phyloP scores from a whole-genome alignment of 2,888 invertebrate species.

The Acrocera orbiculus region DNA sequence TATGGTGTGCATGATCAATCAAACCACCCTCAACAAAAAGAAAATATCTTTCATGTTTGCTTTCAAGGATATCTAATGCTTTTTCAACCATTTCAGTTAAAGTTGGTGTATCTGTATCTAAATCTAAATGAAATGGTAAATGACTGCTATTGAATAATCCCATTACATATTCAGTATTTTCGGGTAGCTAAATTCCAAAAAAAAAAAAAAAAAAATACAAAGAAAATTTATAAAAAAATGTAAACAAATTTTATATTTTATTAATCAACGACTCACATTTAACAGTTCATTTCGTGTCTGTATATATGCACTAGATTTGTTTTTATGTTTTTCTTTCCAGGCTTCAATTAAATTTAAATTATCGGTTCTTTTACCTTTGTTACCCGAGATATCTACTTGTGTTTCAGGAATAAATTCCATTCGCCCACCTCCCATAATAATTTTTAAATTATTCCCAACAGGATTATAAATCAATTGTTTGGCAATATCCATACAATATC shows the following conservation, averaged over 20 bases:
- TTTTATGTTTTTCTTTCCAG: conserved; percentile 38
- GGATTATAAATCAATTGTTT: conserved; percentile 44
- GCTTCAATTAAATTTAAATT: conserved; percentile 45
- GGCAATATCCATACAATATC: conserved; percentile 52
- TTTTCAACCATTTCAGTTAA: conserved; percentile 56
- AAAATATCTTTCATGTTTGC: conserved; percentile 48
- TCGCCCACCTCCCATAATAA: conserved; percentile 62
- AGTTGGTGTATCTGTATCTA: conserved; percentile 38
- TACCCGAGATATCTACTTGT: conserved; percentile 34
- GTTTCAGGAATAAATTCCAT: conserved; percentile 43
- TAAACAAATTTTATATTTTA: neutral
- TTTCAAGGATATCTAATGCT: conserved; percentile 48
- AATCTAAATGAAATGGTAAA: conserved; percentile 53
- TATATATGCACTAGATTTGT: conserved; percentile 35
- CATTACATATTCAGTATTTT: conserved; percentile 44
- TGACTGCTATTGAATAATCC: conserved; percentile 52
- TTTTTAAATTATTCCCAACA: conserved; percentile 53
- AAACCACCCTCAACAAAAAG: conserved; percentile 57
- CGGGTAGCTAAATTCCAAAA: conserved; percentile 18
- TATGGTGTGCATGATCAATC: conserved; percentile 67
- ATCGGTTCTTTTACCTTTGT: conserved; percentile 38
- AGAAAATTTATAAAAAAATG: neutral
- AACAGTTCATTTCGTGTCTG: conserved; percentile 45
- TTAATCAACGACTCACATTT: conserved; percentile 19
- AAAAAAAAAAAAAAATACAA: neutral